A percentile compares a stretch with the other conserved stretches of the same genome.
phyloP scores from a whole-genome alignment of 2,113 vertebrate genomes.

The Myiopsitta monachus region DNA sequence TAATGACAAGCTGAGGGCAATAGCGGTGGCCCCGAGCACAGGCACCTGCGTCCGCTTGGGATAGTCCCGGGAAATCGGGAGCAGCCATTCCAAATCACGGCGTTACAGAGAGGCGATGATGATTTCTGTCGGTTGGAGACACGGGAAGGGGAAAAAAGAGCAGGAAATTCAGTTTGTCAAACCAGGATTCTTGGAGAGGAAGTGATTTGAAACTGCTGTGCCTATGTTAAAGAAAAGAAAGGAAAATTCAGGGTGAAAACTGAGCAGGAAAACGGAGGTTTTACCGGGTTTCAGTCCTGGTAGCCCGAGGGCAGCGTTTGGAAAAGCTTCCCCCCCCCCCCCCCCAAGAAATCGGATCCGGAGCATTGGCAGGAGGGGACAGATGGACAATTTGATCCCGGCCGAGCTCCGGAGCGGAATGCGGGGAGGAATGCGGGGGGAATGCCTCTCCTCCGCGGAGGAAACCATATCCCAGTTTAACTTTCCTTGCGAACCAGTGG shows the following conservation, averaged over 20 bases:
- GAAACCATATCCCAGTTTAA: constrained; percentile 24
- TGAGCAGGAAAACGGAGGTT: background rate
- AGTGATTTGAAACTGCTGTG: background rate
- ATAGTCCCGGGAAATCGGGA: background rate
- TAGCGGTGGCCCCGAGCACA: background rate
- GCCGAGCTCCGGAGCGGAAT: constrained; percentile 11
- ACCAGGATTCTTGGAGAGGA: background rate
- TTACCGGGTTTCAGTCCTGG: background rate
- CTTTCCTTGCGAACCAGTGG: background rate
- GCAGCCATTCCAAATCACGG: background rate
- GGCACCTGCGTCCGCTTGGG: background rate
- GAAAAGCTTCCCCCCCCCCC: background rate
- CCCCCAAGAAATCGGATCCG: background rate
- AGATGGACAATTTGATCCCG: constrained; percentile 35
- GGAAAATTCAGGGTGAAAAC: background rate
- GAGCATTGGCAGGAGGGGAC: background rate
- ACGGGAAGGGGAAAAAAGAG: background rate
- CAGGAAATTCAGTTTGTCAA: background rate
- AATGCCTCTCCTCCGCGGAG: background rate
- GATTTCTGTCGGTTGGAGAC: background rate
- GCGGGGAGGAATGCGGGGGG: constrained; percentile 6
- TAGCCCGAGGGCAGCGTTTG: background rate
- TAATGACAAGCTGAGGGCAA: background rate
- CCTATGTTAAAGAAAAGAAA: background rate
- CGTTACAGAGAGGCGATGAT: background rate